Evolutionary conservation across 1,140 invertebrate species (phyloP).

Genomic region (Zeugodacus cucurbitae): DNA sequence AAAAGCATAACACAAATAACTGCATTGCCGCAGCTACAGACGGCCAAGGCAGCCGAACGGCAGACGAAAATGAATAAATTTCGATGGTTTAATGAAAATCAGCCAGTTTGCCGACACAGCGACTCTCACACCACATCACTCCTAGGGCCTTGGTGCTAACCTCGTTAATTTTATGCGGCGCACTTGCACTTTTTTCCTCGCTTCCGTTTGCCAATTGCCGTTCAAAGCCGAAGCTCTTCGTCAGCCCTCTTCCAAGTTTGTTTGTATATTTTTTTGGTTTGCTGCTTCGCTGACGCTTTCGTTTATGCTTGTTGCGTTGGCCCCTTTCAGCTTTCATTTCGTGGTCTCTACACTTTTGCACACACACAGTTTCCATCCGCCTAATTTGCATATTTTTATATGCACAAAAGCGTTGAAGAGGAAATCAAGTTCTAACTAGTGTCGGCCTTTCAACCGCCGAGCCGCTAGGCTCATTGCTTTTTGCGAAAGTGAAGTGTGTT

Average conservation of each 20-base stretch:
- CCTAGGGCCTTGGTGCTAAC: background rate
- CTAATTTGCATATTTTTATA: conserved; percentile 62
- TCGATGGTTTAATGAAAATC: conserved; percentile 55
- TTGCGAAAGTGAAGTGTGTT: background rate
- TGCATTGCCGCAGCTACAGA: background rate
- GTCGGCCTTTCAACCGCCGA: background rate
- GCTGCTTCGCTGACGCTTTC: background rate
- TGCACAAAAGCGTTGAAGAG: conserved; percentile 42
- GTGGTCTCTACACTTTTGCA: background rate
- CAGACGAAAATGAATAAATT: conserved; percentile 45
- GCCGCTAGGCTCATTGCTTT: too few relatives aligned
- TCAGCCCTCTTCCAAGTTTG: background rate
- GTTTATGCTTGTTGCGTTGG: background rate
- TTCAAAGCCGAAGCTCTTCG: background rate
- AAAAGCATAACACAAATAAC: conserved; percentile 26
- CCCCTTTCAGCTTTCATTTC: background rate
- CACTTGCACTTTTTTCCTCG: conserved; percentile 18
- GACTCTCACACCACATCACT: background rate
- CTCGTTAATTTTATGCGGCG: conserved; percentile 64
- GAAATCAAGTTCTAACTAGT: background rate
- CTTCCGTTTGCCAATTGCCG: conserved; percentile 39
- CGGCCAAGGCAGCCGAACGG: background rate
- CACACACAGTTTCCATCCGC: conserved; percentile 40
- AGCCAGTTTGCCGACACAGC: background rate
- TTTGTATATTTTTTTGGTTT: conserved; percentile 21